Conservation (phyloP, 1,140 invertebrate genomes). For the Dendrolimus punctatus region DNA sequence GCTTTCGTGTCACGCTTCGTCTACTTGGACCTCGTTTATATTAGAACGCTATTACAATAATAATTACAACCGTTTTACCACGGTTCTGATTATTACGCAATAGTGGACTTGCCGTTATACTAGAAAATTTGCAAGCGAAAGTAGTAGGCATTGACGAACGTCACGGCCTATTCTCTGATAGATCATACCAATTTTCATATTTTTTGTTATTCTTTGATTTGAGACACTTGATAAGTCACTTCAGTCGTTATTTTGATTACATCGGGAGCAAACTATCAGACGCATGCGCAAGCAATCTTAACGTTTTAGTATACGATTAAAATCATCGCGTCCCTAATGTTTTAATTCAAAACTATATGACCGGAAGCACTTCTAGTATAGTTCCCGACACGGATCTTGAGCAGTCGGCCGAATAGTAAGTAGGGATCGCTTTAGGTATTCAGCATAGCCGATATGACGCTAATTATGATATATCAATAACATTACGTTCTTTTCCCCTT, state of each 20-base stretch:
- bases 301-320: background rate
- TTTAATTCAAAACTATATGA: no score
- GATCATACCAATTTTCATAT: constrained; percentile 13
- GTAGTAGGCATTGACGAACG: constrained; percentile 27
- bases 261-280: no score
- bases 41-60: constrained; percentile 52
- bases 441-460: no score
- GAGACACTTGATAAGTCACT: background rate
- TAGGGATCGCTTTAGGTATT: no score
- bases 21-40: constrained; percentile 27
- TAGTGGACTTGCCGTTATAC: constrained; percentile 19
- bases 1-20: constrained; percentile 22
- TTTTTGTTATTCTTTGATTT: background rate
- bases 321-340: no score
- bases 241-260: background rate
- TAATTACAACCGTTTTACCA: constrained; percentile 38
- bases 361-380: no score
- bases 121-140: constrained; percentile 54
- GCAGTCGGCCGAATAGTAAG: no score
- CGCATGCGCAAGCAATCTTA: background rate
- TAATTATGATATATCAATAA: no score
- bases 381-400: no score
- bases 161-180: constrained; percentile 10
- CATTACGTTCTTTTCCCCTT: no score
- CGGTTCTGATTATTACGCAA: constrained; percentile 31